Conservation (phyloP, 1,140 invertebrate species). For the Paramacrobiotus metropolitanus region DNA sequence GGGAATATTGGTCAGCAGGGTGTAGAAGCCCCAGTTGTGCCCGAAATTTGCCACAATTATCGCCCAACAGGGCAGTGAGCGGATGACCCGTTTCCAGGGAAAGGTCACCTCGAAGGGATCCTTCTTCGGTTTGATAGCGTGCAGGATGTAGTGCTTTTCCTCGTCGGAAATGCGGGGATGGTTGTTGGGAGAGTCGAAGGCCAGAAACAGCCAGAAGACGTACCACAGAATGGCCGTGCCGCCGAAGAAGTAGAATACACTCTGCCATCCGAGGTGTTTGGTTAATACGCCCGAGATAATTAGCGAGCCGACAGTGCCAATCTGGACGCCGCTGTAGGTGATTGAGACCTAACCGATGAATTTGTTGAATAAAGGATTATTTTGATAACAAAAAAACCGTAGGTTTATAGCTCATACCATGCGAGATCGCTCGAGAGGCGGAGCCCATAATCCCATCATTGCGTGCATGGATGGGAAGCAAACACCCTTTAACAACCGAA, state of each 20-base stretch:
- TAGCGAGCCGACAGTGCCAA: conserved; percentile 22
- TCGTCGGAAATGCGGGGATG: conserved; percentile 16
- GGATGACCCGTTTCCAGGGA: conserved; percentile 24
- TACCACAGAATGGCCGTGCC: conserved; percentile 18
- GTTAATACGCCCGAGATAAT: background rate
- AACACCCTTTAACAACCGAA: conserved; percentile 39
- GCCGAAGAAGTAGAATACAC: conserved; percentile 68
- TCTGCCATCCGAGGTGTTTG: conserved; percentile 43
- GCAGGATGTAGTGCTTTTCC: conserved; percentile 19
- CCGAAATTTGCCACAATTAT: conserved; percentile 28
- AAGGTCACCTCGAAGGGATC: conserved; percentile 10
- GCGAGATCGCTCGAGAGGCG: conserved; percentile 48
- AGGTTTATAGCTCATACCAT: conserved; percentile 46
- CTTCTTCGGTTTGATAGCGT: background rate
- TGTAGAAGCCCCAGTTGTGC: conserved; percentile 34
- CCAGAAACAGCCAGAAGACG: conserved; percentile 17
- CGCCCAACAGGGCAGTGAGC: conserved; percentile 26
- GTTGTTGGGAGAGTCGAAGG: conserved; percentile 18
- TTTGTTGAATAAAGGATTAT: too few species aligned
- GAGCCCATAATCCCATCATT: conserved; percentile 68
- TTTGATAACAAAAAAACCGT: too few species aligned
- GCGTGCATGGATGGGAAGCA: conserved; percentile 70
- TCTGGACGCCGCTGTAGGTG: conserved; percentile 48
- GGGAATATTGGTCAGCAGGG: conserved; percentile 29
- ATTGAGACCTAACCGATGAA: too few species aligned